phyloP scores from a whole-genome alignment of 2,888 invertebrate genomes.

The Drosophila robusta region DNA sequence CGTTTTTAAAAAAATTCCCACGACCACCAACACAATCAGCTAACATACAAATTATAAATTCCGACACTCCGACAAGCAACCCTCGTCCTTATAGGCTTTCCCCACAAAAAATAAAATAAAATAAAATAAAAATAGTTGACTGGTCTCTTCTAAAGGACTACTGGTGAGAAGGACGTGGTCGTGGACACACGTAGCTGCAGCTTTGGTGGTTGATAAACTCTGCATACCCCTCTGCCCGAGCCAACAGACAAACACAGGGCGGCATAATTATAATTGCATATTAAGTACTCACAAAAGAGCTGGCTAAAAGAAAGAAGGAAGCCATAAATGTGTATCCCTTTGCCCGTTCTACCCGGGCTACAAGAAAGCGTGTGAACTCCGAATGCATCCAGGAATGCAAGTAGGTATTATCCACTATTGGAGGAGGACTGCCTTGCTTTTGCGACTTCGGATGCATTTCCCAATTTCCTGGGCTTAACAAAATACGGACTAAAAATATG shows the following conservation, averaged over 20 bases:
- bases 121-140: slow-evolving; percentile 4
- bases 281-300: slow-evolving; percentile 61
- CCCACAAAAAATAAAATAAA: slow-evolving; percentile 4
- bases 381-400: slow-evolving; percentile 53
- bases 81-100: slow-evolving; percentile 33
- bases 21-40: slow-evolving; percentile 59
- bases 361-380: slow-evolving; percentile 64
- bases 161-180: slow-evolving; percentile 11
- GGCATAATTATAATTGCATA: slow-evolving; percentile 80
- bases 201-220: slow-evolving; percentile 65
- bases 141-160: slow-evolving; percentile 36
- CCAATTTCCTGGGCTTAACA: too few relatives aligned
- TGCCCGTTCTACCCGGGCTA: slow-evolving; percentile 16
- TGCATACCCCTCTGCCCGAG: slow-evolving; percentile 26
- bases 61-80: slow-evolving; percentile 59
- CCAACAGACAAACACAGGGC: slow-evolving; percentile 62
- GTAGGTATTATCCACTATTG: neutral
- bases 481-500: too few relatives aligned
- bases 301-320: slow-evolving; percentile 46
- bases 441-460: too few relatives aligned
- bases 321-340: slow-evolving; percentile 75
- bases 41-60: slow-evolving; percentile 67
- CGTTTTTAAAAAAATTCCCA: slow-evolving; percentile 64
- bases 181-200: slow-evolving; percentile 18
- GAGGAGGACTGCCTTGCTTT: neutral